Evolutionary conservation across 2,888 invertebrate genomes (phyloP), one percentile per base, ranked within the genome.

Genomic region (Tetragonula carbonaria): DNA sequence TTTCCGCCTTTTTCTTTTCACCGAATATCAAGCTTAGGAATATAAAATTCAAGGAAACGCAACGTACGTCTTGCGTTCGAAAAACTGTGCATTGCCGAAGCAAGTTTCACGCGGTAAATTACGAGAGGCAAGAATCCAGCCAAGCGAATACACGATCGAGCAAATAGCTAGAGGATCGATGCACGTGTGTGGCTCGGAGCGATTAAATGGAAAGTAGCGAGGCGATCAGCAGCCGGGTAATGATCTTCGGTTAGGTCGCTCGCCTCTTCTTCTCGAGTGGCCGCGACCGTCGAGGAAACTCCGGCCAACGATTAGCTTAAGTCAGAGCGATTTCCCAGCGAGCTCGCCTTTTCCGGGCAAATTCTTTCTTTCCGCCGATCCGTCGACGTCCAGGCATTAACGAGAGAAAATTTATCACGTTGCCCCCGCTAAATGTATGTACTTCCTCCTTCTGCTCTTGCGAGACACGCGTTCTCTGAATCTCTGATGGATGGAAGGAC

Each of bases 171-270:
- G 66, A 66, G 59, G 74, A 74, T 65, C 45, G 55, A 72, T 74
- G 82, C 78, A 75, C 74, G 75, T 86, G 78, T 82, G 82, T 73
- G 75, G 79, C 81, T 65, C 21, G 67, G 80, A 70, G 76, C 82
- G 86, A 88, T 87, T 89, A 87, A 87, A 82, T 88, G 87, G 89
- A 89, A 89, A 89, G 88, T 83, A 83, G 82, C 84, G 62, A 50
- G 80, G 73, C 82, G 86, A 88, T 89, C 85, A 74, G 75, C 78
- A 78, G 45, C 45, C 45, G 45, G 70, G 85, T 87, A 88, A 89
- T 85, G 87, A 87, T 88, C 88, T 87, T 86, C 86, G 86, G 85
- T 74, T 80, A 85, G 78, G 55, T 80, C 57, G 45, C n/a, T 70
- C 50, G 78, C 74, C 77, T 86, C 82, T 78, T 85, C 83, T 83